These are phyloP conservation scores for Macrotis lagotis DNA, from an alignment of 2,113 vertebrate genomes.

Conservation along the genomic window DNA sequence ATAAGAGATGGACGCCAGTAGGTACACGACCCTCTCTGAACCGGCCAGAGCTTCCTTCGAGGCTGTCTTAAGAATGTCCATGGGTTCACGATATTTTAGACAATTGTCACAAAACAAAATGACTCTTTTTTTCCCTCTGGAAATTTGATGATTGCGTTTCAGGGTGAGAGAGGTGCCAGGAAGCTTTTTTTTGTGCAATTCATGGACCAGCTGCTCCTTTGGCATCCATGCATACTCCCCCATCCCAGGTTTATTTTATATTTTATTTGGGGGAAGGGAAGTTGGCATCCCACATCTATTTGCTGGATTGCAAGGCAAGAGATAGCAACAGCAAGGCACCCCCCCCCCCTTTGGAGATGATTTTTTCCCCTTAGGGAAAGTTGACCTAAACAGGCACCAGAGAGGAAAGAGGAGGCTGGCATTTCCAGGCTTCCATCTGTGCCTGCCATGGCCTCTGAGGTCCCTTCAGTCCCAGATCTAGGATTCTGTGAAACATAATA, in stretches of 20 bases:
- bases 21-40: conserved; percentile 4
- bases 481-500: background rate
- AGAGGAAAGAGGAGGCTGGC: background rate
- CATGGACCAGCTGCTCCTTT: conserved; percentile 51
- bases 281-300: conserved; percentile 58
- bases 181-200: conserved; percentile 19
- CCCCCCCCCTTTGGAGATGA: background rate
- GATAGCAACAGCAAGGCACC: background rate
- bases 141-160: conserved; percentile 47
- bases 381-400: background rate
- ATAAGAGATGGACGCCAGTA: background rate
- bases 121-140: background rate
- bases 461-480: background rate
- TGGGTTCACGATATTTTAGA: conserved; percentile 37
- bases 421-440: conserved; percentile 1
- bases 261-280: conserved; percentile 46
- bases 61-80: conserved; percentile 43
- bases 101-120: conserved; percentile 46
- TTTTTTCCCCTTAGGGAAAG: conserved; percentile 6
- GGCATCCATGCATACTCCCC: conserved; percentile 48
- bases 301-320: conserved; percentile 6
- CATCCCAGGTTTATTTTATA: conserved; percentile 38
- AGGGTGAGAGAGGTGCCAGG: conserved; percentile 28
- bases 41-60: background rate
- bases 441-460: background rate